These are phyloP conservation scores for Manis javanica DNA, from an alignment of 2,797 vertebrate genomes.

Conservation along the genomic window DNA sequence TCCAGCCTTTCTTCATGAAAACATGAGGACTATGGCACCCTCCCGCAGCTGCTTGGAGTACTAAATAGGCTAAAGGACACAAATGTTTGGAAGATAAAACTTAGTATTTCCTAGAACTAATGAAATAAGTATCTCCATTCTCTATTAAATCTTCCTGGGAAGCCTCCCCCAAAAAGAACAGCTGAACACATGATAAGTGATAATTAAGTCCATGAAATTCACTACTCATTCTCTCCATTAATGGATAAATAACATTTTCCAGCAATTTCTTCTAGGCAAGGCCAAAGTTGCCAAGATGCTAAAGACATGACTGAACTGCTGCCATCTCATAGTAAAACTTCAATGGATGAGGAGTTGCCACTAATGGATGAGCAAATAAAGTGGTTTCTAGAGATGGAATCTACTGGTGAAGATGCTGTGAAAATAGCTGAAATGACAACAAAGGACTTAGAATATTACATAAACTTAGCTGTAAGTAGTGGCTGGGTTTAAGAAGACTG, in stretches of 20 bases:
- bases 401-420: too few species aligned
- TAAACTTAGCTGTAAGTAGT: too few species aligned
- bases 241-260: background rate
- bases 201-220: background rate
- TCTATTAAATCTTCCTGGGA: background rate
- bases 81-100: slow-evolving; percentile 31
- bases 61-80: background rate
- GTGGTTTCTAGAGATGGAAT: too few species aligned
- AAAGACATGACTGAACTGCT: background rate
- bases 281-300: background rate
- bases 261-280: background rate
- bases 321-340: too few species aligned
- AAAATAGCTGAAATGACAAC: too few species aligned
- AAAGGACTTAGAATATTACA: too few species aligned
- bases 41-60: background rate
- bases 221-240: background rate
- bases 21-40: background rate
- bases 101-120: background rate
- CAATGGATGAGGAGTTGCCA: too few species aligned
- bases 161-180: background rate
- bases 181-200: background rate
- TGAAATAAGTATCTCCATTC: background rate
- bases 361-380: too few species aligned
- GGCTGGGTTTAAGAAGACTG: too few species aligned
- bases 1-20: background rate